These are phyloP conservation scores for Phaetusa simplex DNA, from an alignment of 2,113 vertebrate genomes.

Conservation along the genomic window DNA sequence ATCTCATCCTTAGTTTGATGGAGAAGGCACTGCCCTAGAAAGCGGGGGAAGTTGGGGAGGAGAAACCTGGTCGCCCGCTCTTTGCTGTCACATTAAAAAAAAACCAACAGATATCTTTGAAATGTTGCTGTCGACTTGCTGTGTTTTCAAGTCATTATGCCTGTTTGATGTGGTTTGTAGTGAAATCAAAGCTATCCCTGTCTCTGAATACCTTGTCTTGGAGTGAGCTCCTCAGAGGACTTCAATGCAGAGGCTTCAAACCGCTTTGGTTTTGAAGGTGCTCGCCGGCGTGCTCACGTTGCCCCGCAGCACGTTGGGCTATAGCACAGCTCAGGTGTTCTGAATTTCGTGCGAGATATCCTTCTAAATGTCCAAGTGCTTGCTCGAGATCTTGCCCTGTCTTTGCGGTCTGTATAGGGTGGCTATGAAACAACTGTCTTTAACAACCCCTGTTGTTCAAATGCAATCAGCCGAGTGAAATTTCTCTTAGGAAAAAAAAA, in stretches of 20 bases:
- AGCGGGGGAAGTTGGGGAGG: not conserved
- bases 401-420: not conserved
- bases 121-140: not conserved
- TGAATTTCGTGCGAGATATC: not conserved
- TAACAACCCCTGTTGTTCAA: not conserved
- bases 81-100: not conserved
- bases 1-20: not conserved
- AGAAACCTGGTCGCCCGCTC: not conserved
- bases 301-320: not conserved
- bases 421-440: not conserved
- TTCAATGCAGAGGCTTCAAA: not conserved
- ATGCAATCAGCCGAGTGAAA: not conserved
- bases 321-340: not conserved
- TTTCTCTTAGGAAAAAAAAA: not conserved
- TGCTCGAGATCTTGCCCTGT: not conserved
- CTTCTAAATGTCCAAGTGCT: not conserved
- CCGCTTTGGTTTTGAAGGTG: not conserved
- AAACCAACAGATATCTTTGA: not conserved
- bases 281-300: rapidly evolving
- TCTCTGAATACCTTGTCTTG: not conserved
- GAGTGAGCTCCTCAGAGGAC: not conserved
- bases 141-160: not conserved
- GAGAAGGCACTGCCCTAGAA: not conserved
- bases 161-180: not conserved
- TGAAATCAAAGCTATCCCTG: not conserved